Evolutionary conservation across 2,888 invertebrate genomes (phyloP), one percentile per base, ranked within the genome.

Genomic region (Carcina quercana): DNA sequence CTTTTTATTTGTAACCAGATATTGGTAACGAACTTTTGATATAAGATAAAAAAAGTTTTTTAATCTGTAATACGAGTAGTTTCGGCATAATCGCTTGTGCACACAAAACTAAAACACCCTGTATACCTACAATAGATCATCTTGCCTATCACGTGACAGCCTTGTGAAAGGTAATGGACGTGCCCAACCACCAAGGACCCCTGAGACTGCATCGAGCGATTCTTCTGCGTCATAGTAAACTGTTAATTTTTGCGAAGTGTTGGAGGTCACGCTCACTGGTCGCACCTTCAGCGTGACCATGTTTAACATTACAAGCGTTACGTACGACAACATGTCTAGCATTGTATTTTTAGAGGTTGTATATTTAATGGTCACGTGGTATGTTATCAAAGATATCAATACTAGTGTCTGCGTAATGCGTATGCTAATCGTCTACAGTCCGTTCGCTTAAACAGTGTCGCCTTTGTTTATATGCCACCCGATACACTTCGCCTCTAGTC

Each of bases 131-230:
- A n/a, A n/a, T n/a, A n/a, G n/a, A n/a, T n/a, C 5, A 11, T 21
- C 13, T 10, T 30, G 8, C 22, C 22, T 24, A 25, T 28, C 34
- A 34, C 34, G 25, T 34, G 34, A 34, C 34, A n/a, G 14, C 6
- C 8, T 17, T 29, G 34, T 34, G 34, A 34, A 29, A 34, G 34
- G 34, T 14, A 22, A 28, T 13, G 3, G 5, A 10, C 8, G 12
- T 24, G 30, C 11, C 30, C 15, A 30, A 17, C 24, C 15, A 15
- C n/a, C 11, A 24, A 11, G 12, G 30, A 28, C 28, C 28, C 20
- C 21, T 28, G 13, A 2, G 2, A 13, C n/a, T 1, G 6, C 21
- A 28, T 13, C 10, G n/a, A 5, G 3, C 5, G 17, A 11, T 11
- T 11, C 15, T 27, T 15, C 27, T 17, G 2, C 12, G 5, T 11